Percentiles rank a stretch among this genome's conserved stretches.
Evolutionary conservation across 2,888 invertebrate species (phyloP).

Genomic region (Thecocarcelia acutangulata): DNA sequence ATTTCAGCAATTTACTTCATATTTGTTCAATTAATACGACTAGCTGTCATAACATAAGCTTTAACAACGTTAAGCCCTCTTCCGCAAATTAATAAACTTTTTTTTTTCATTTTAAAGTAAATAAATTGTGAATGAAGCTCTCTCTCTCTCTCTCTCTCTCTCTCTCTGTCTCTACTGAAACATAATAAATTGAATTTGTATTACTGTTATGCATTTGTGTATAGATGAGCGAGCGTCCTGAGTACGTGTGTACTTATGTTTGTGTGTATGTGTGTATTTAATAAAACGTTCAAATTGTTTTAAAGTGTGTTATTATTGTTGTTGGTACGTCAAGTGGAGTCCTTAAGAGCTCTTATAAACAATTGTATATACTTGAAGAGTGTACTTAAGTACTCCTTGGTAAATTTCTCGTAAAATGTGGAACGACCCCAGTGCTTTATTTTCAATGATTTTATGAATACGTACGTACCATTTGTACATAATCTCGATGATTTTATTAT

Average conservation of each 20-base stretch:
- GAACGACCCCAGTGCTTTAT: constrained; percentile 16
- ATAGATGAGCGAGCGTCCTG: background rate
- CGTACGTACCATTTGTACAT: constrained; percentile 30
- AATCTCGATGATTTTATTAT: constrained; percentile 18
- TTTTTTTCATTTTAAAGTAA: constrained; percentile 40
- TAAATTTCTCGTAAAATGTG: constrained; percentile 47
- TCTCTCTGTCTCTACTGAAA: too few species aligned
- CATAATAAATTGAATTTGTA: constrained; percentile 38
- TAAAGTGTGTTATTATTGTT: constrained; percentile 30
- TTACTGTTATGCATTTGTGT: constrained; percentile 6
- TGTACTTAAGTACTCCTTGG: constrained; percentile 49
- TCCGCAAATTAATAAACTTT: constrained; percentile 36
- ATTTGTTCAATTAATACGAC: background rate
- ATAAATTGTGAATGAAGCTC: constrained; percentile 9
- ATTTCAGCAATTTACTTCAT: too few species aligned
- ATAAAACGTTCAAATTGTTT: too few species aligned
- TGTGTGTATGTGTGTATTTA: background rate
- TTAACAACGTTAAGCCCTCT: constrained; percentile 26
- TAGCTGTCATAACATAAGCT: background rate
- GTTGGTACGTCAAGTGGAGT: constrained; percentile 58
- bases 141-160: too few species aligned
- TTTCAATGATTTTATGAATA: constrained; percentile 13
- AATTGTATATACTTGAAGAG: constrained; percentile 49
- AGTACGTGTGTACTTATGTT: background rate
- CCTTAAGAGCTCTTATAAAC: constrained; percentile 51